A percentile compares a stretch with the other conserved stretches of the same genome.
These are phyloP conservation scores for Hydra vulgaris DNA, from an alignment of 30 jellyfish, hydroid and myxozoan species.

Conservation along the genomic window DNA sequence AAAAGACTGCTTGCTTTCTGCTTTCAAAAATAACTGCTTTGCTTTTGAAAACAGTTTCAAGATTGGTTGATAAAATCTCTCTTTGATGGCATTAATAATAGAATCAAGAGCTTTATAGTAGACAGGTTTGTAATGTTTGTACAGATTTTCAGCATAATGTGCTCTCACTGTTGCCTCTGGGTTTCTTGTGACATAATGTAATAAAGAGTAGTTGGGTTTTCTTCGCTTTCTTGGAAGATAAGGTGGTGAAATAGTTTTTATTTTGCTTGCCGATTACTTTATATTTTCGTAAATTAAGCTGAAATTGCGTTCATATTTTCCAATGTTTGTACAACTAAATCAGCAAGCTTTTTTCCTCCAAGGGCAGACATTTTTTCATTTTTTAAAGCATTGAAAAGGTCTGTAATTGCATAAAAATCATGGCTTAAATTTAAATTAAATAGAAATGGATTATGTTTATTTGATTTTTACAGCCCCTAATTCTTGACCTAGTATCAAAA, in stretches of 20 bases:
- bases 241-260: neutral
- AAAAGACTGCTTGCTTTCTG: neutral
- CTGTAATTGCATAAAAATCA: neutral
- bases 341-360: slow-evolving; percentile 20
- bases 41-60: slow-evolving; percentile 1
- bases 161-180: slow-evolving; percentile 22
- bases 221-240: slow-evolving; percentile 9
- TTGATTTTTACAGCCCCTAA: slow-evolving; percentile 21
- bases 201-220: neutral
- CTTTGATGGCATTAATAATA: neutral
- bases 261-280: neutral
- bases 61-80: slow-evolving; percentile 20
- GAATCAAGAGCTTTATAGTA: slow-evolving; percentile 14
- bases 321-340: slow-evolving; percentile 2
- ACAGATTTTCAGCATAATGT: slow-evolving; percentile 9
- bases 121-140: slow-evolving; percentile 3
- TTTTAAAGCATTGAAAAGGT: neutral
- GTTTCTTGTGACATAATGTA: slow-evolving; percentile 1
- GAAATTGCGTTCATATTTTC: slow-evolving; percentile 19
- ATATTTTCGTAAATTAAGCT: neutral
- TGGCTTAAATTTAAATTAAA: slow-evolving; percentile 12
- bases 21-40: slow-evolving; percentile 21
- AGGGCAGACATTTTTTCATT: slow-evolving; percentile 21
- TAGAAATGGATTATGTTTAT: neutral
- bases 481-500: slow-evolving; percentile 15